Base-by-base conservation (phyloP, 1,140 invertebrate genomes). In the Megalopta genalis region DNA sequence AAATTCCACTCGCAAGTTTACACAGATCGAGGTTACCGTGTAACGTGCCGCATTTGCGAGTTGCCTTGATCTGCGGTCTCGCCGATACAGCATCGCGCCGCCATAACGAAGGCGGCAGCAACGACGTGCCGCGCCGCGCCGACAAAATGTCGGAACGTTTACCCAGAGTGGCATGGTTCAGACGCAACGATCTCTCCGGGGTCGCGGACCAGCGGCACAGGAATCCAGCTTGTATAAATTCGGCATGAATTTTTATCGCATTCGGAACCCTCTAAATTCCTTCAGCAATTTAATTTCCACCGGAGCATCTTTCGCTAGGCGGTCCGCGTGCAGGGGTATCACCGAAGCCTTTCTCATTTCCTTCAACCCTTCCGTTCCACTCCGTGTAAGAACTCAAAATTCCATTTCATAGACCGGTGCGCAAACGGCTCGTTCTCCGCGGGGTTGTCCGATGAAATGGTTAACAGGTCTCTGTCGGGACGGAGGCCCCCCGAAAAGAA, bases 121-220 rank as follows among this genome's bases (percentile, higher is more conserved):
- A 18, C 14, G n/a, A n/a, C n/a, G n/a, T n/a, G n/a, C n/a, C n/a
- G n/a, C n/a, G n/a, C n/a, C n/a, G 60, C 14, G 4, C 32, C 32
- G 27, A 14, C 27, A 25, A 63, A 63, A 63, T 21, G 60, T 63
- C 27, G 32, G 60, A 63, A 63, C 18, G 37, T 63, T 63, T 63
- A 63, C 27, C 60, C 27, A 7, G 3, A 37, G 37, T 27, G 60
- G 18, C 16, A 10, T 2, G 0, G 27, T 25, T 63, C 18, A 32
- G 9, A 14, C 7, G 27, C 32, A 7, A 27, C 27, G 21, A 21
- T 32, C 60, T 21, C 14, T 12, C 5, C 1, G 18, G 10, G 16
- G 18, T 37, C 16, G 49, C 49, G 18, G 49, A 52, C 16, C 18
- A 0, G 16, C 16, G 49, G 49, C 16, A 14, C 6, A 4, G 16